Evolutionary conservation across 2,113 vertebrate genomes (phyloP), one percentile per base, ranked within the genome.

Genomic region (Colaptes auratus): DNA sequence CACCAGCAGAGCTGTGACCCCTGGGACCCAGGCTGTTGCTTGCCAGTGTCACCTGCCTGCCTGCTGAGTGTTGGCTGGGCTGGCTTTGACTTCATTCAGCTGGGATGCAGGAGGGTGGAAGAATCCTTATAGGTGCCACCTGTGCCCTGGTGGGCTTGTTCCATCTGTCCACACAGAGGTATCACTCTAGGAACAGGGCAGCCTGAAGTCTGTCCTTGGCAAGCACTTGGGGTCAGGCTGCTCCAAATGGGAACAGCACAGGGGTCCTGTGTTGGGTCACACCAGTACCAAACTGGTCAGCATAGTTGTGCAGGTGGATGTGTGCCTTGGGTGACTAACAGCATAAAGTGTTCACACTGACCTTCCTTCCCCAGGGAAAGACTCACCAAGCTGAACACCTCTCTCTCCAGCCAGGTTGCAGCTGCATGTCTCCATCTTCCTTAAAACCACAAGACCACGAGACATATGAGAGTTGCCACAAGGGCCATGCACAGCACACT

Each of bases 41-140:
- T 67, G 36, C 36, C 31, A 0, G 0, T 4, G 1, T 18, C 0
- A 0, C 61, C 56, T 66, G 60, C 25, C n/a, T 82, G 35, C 44
- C 50, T 83, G 52, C 63, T 27, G 8, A 80, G 5, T 9, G 30
- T 58, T 61, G 79, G 15, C n/a, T 13, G 27, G 46, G 25, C n/a
- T 5, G 30, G 71, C 58, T 77, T 15, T 28, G 71, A 15, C 18
- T 8, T 80, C 55, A 5, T 9, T 13, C 6, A 3, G 9, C 50
- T 56, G 74, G 86, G 20, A 77, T 10, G 20, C 15, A 7, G 23
- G 20, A 83, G 20, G 13, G 8, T 19, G 10, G 9, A 46, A 11
- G 20, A 58, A n/a, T 15, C 27, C 19, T 3, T 52, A 17, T 24
- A 61, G 30, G 11, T 73, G 71, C 25, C 39, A 70, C 13, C 31